These are phyloP conservation scores for Limnodromus scolopaceus DNA, from an alignment of 2,797 vertebrate genomes.

Conservation along the genomic window DNA sequence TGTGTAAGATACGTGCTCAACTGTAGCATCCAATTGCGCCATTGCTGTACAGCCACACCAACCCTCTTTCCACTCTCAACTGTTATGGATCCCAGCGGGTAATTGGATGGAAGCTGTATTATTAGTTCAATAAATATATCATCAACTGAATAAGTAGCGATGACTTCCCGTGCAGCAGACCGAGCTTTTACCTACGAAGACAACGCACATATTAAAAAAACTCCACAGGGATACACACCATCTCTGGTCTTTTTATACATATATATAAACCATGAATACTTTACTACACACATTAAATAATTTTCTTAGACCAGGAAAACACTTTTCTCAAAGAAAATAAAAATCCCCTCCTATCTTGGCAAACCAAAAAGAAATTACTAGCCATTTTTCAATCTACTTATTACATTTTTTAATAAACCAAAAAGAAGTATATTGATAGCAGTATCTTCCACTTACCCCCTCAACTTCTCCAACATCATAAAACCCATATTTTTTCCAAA, in stretches of 20 bases:
- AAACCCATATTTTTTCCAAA: not conserved
- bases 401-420: not conserved
- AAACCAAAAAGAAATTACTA: not conserved
- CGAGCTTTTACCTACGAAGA: slow-evolving; percentile 92
- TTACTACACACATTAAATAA: not conserved
- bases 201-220: not conserved
- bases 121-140: slow-evolving; percentile 98
- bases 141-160: slow-evolving; percentile 95
- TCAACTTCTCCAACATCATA: not conserved
- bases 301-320: not conserved
- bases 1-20: slow-evolving; percentile 94
- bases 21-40: slow-evolving; percentile 99
- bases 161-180: slow-evolving; percentile 92
- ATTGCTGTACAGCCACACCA: slow-evolving; percentile 96
- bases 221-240: not conserved
- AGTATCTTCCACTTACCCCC: not conserved
- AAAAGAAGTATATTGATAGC: not conserved
- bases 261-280: not conserved
- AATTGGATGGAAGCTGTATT: slow-evolving; percentile 94
- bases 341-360: not conserved
- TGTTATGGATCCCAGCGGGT: slow-evolving; percentile 91
- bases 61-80: slow-evolving; percentile 96
- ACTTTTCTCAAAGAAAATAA: not conserved
- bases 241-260: not conserved
- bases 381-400: not conserved